Evolutionary conservation across 2,797 vertebrate genomes (phyloP), one percentile per base, ranked within the genome.

Genomic region (Phoebastria nigripes): DNA sequence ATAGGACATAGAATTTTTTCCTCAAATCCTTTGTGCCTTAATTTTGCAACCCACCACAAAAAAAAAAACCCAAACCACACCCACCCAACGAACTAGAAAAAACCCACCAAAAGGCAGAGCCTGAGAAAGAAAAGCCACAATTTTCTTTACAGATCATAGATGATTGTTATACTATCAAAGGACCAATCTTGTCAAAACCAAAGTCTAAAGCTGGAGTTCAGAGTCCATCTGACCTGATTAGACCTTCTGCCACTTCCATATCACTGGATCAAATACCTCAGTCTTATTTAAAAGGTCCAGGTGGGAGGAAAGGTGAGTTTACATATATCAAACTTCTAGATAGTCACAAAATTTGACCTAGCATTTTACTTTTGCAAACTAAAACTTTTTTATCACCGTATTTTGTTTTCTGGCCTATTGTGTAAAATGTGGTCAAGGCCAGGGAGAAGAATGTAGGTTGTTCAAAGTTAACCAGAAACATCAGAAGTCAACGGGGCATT

Each of bases 401-500:
- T 55, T 55, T 52, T 33, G 12, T 52, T 17, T 79, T 29, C 22
- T 28, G 8, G 29, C 21, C 18, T 56, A 11, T 0, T 35, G 20
- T 11, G 9, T 15, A 74, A 58, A 71, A 54, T 5, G 31, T 4
- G 15, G 6, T 13, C n/a, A 66, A 58, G 39, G 11, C 1, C 22
- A 21, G 3, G 8, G 29, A 59, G 5, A 70, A 89, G n/a, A 87
- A 82, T 0, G 0, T 8, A 7, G 1, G 0, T 7, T 54, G 17
- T 22, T 13, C 14, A 20, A 67, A 74, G 15, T 21, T 15, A 56
- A 56, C 2, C 13, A 56, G 28, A 24, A 77, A 62, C 3, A 1
- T 9, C 0, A 3, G 2, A 44, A 35, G 9, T 15, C 18, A 39
- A 26, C 20, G 5, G 14, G 0, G 2, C 3, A 3, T 33, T 86